Evolutionary conservation across 2,113 vertebrate genomes (phyloP).

Genomic region (Monarcha castaneiventris): DNA sequence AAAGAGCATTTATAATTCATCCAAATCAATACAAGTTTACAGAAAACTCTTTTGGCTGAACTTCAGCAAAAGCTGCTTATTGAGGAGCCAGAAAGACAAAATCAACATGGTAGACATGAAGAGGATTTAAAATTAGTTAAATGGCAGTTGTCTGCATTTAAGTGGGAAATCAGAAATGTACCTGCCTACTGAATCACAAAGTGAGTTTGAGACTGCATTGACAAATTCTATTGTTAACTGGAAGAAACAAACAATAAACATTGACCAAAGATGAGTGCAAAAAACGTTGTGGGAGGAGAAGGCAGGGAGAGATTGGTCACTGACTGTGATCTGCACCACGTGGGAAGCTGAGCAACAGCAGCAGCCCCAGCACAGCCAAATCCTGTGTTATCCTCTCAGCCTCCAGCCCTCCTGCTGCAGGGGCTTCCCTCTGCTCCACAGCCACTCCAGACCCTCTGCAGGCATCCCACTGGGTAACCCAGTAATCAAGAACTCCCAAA

Average conservation of each 20-base stretch:
- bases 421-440: not conserved
- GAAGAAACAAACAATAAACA: not conserved
- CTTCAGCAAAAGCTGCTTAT: not conserved
- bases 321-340: not conserved
- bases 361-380: not conserved
- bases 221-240: not conserved
- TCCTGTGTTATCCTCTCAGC: fast-evolving
- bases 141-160: not conserved
- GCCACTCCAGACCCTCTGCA: not conserved
- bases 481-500: not conserved
- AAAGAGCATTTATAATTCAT: not conserved
- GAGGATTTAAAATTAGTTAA: not conserved
- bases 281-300: not conserved
- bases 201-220: not conserved
- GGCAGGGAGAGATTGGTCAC: not conserved
- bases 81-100: not conserved
- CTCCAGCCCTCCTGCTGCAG: not conserved
- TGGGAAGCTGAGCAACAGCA: not conserved
- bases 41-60: not conserved
- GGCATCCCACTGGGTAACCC: not conserved
- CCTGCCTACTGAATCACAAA: not conserved
- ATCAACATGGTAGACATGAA: not conserved
- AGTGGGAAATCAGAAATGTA: not conserved
- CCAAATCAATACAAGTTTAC: not conserved
- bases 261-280: not conserved